Percentiles rank a stretch among this genome's conserved stretches.
These are phyloP conservation scores for Scytalopus superciliaris DNA, from an alignment of 2,113 vertebrate species.

Conservation along the genomic window DNA sequence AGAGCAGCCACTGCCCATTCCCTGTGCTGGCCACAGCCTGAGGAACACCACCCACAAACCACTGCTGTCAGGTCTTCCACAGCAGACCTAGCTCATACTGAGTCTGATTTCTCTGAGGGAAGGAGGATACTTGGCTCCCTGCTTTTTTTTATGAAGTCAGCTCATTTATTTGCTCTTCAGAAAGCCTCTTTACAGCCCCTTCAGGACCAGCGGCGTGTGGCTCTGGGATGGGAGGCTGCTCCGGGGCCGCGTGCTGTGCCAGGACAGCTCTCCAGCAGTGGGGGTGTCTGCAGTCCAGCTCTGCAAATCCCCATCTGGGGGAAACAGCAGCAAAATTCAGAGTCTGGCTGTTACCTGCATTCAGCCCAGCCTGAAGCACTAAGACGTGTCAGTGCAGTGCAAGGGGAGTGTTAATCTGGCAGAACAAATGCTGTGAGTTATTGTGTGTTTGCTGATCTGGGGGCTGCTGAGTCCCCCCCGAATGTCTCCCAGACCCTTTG, in stretches of 20 bases:
- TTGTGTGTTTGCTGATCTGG: neutral
- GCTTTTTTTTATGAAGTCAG: neutral
- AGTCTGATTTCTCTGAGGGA: neutral
- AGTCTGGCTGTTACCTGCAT: fast-evolving
- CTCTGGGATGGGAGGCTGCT: neutral
- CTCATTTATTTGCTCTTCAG: neutral
- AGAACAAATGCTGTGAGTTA: neutral
- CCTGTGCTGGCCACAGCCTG: neutral
- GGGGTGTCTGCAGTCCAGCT: neutral
- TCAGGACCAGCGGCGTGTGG: neutral
- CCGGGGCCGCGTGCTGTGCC: fast-evolving
- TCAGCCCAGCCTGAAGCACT: neutral
- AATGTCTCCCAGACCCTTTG: neutral
- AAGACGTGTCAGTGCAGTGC: neutral
- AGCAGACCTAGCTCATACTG: neutral
- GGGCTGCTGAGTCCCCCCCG: neutral
- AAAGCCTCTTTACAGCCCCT: neutral
- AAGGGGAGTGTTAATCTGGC: neutral
- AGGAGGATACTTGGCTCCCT: neutral
- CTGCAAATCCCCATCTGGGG: neutral
- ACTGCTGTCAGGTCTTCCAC: neutral
- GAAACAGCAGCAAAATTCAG: neutral
- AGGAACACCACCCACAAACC: neutral
- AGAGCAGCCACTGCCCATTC: neutral
- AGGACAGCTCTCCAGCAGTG: neutral